These are phyloP conservation scores for Tribolium freemani DNA, from an alignment of 2,888 invertebrate species.

Conservation along the genomic window DNA sequence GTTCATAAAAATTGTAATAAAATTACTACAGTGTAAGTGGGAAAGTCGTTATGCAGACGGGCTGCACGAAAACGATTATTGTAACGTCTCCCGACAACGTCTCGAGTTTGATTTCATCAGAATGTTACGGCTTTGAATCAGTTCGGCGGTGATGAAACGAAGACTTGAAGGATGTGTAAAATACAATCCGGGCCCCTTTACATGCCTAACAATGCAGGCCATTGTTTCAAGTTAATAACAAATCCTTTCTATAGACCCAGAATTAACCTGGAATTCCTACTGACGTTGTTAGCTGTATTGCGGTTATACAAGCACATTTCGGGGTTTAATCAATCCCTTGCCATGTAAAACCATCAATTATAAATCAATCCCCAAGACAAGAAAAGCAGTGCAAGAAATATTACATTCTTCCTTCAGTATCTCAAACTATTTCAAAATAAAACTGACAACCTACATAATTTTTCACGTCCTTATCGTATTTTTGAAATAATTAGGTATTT, in stretches of 20 bases:
- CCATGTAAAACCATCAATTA: constrained; percentile 13
- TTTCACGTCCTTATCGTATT: too few relatives aligned
- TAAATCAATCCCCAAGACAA: constrained; percentile 5
- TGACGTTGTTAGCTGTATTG: constrained; percentile 40
- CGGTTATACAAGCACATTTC: constrained; percentile 31
- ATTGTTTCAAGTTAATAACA: constrained; percentile 46
- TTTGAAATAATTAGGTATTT: neutral
- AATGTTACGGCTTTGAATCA: neutral
- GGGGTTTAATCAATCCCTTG: constrained; percentile 35
- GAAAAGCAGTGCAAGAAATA: too few relatives aligned
- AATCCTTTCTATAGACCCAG: constrained; percentile 40
- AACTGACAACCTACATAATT: too few relatives aligned
- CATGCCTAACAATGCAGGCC: constrained; percentile 27
- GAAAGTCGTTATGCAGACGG: constrained; percentile 23
- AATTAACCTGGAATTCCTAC: constrained; percentile 43
- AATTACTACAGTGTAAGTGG: constrained; percentile 19
- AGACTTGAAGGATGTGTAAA: constrained; percentile 25
- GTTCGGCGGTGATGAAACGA: constrained; percentile 29
- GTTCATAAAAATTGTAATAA: constrained; percentile 39
- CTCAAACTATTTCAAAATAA: too few relatives aligned
- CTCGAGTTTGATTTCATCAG: constrained; percentile 12
- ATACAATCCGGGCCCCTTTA: constrained; percentile 15
- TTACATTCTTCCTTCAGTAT: too few relatives aligned
- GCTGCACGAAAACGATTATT: constrained; percentile 26
- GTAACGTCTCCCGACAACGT: constrained; percentile 3